Evolutionary conservation across 2,797 vertebrate genomes (phyloP).

Genomic region (Nyctibius grandis): DNA sequence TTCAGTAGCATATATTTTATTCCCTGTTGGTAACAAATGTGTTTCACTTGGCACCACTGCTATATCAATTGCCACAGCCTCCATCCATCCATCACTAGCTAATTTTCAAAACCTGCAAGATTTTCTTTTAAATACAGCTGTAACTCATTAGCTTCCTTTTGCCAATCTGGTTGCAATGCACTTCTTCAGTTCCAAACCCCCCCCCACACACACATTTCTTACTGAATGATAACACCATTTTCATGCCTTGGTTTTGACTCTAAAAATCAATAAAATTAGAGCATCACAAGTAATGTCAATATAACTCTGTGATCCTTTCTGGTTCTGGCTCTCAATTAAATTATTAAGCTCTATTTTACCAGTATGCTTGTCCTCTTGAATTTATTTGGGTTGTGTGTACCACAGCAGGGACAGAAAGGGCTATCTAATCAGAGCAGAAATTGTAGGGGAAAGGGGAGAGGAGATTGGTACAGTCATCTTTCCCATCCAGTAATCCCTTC

Average conservation of each 20-base stretch:
- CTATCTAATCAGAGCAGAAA: slow-evolving; percentile 61
- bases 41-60: slow-evolving; percentile 66
- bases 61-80: slow-evolving; percentile 67
- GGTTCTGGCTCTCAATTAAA: slow-evolving; percentile 66
- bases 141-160: slow-evolving; percentile 50
- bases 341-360: slow-evolving; percentile 62
- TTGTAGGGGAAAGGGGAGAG: background rate
- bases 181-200: background rate
- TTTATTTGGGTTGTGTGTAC: slow-evolving; percentile 68
- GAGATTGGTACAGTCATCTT: slow-evolving; percentile 63
- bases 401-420: slow-evolving; percentile 38
- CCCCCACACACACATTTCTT: background rate
- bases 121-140: slow-evolving; percentile 60
- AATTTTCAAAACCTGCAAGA: slow-evolving; percentile 51
- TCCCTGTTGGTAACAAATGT: slow-evolving; percentile 53
- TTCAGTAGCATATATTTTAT: slow-evolving; percentile 63
- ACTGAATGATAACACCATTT: background rate
- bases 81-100: slow-evolving; percentile 47
- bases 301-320: slow-evolving; percentile 47
- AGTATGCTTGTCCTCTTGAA: background rate
- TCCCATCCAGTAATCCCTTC: background rate
- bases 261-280: slow-evolving; percentile 3
- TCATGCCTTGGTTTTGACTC: slow-evolving; percentile 2
- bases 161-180: background rate
- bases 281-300: background rate